phyloP scores from a whole-genome alignment of 1,140 invertebrate species.

The Habropoda laboriosa region DNA sequence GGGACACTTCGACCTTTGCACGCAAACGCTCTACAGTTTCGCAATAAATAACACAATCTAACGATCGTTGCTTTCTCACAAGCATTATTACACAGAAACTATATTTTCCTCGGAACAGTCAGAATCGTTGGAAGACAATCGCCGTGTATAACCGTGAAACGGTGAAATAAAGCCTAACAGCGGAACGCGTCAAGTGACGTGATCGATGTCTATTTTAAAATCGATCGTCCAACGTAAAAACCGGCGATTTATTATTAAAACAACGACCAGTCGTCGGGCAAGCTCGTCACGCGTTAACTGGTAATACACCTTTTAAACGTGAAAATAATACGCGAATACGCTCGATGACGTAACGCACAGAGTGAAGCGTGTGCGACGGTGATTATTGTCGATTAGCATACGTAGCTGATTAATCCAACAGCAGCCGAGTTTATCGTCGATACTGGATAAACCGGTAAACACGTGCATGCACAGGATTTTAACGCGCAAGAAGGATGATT shows the following conservation, averaged over 20 bases:
- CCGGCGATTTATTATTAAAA: slow-evolving; percentile 9
- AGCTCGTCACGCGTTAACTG: not conserved
- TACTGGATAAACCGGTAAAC: slow-evolving; percentile 47
- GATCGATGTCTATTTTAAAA: not conserved
- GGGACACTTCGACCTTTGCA: not conserved
- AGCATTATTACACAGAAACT: too few species aligned
- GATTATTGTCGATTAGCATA: slow-evolving; percentile 55
- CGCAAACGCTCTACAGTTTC: not conserved
- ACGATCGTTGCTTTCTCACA: not conserved
- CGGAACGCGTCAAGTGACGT: not conserved
- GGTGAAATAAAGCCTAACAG: not conserved
- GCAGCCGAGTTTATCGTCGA: slow-evolving; percentile 29
- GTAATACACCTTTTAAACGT: slow-evolving; percentile 4
- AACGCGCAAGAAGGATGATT: slow-evolving; percentile 35
- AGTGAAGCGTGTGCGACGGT: slow-evolving; percentile 10
- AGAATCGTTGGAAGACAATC: too few species aligned
- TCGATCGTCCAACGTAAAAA: not conserved
- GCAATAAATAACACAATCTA: too few species aligned
- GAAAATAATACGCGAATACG: slow-evolving; percentile 10
- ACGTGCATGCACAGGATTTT: too few species aligned
- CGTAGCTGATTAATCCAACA: slow-evolving; percentile 48
- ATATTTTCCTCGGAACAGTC: too few species aligned
- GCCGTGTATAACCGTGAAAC: not conserved
- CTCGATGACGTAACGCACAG: slow-evolving; percentile 49
- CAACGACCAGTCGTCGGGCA: not conserved